Conservation (phyloP, 1,140 invertebrate species). For the Rhagoletis zephyria region DNA sequence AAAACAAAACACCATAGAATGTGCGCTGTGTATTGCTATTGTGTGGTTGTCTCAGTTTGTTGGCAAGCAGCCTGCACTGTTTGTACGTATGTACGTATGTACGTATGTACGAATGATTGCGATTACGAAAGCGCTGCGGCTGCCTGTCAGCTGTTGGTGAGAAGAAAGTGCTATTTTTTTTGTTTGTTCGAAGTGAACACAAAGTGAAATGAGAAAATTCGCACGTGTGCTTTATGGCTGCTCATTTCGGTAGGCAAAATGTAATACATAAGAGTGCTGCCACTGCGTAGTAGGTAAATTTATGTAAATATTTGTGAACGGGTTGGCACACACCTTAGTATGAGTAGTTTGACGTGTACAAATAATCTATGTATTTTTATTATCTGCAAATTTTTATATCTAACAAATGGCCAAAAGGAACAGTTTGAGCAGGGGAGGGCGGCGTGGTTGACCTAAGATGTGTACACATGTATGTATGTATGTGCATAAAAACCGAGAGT, state of each 20-base stretch:
- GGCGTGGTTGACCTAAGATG: too few species aligned
- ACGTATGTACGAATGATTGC: not conserved
- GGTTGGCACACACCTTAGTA: conserved; percentile 5
- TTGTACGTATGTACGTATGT: not conserved
- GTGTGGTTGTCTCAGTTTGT: not conserved
- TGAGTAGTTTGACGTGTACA: not conserved
- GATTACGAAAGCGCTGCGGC: not conserved
- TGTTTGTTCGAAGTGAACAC: not conserved
- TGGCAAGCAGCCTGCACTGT: conserved; percentile 1
- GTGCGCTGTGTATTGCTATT: conserved; percentile 24
- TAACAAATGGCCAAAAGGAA: not conserved
- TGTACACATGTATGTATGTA: too few species aligned
- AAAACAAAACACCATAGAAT: conserved; percentile 21
- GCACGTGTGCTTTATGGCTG: conserved; percentile 39
- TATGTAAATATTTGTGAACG: conserved; percentile 27
- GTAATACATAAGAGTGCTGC: not conserved
- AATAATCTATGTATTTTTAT: conserved; percentile 11
- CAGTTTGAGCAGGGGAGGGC: too few species aligned
- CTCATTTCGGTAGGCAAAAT: conserved; percentile 1
- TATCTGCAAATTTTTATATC: not conserved
- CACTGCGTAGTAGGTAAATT: not conserved
- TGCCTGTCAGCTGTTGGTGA: not conserved
- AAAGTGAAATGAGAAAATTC: conserved; percentile 29
- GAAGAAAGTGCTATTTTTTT: not conserved
- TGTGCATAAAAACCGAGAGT: too few species aligned